Evolutionary conservation across 2,797 vertebrate species (phyloP).

Genomic region (Bradypodion pumilum): DNA sequence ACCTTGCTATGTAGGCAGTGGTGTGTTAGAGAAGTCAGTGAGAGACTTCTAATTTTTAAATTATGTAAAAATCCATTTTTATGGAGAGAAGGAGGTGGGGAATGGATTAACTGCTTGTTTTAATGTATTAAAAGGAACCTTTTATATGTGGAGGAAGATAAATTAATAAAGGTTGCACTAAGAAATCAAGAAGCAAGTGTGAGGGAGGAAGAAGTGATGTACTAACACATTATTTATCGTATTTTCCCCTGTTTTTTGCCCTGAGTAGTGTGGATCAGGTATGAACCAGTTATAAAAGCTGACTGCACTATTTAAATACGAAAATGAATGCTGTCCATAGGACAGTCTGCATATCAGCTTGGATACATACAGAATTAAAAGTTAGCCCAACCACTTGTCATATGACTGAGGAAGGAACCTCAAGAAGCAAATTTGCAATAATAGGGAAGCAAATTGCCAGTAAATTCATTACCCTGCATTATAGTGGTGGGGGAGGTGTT

Average conservation of each 20-base stretch:
- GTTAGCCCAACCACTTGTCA: neutral
- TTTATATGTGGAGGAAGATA: neutral
- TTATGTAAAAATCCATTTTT: neutral
- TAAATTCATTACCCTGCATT: neutral
- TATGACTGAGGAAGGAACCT: neutral
- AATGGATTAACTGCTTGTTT: neutral
- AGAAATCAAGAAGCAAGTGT: neutral
- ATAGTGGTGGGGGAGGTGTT: neutral
- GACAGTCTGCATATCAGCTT: neutral
- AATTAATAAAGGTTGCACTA: neutral
- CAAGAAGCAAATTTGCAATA: neutral
- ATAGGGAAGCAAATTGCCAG: neutral
- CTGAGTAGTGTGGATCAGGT: neutral
- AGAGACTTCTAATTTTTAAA: conserved; percentile 8
- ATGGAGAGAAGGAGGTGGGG: neutral
- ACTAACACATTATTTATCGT: neutral
- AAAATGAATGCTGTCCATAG: neutral
- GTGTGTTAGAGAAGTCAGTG: neutral
- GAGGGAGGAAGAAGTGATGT: neutral
- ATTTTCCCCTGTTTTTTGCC: neutral
- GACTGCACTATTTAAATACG: neutral
- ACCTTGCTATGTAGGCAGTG: neutral
- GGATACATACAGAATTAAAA: too few species aligned
- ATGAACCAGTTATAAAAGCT: neutral
- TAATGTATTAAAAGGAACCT: neutral